Base-by-base conservation (phyloP, 2,113 vertebrate genomes). In the Acinonyx jubatus region DNA sequence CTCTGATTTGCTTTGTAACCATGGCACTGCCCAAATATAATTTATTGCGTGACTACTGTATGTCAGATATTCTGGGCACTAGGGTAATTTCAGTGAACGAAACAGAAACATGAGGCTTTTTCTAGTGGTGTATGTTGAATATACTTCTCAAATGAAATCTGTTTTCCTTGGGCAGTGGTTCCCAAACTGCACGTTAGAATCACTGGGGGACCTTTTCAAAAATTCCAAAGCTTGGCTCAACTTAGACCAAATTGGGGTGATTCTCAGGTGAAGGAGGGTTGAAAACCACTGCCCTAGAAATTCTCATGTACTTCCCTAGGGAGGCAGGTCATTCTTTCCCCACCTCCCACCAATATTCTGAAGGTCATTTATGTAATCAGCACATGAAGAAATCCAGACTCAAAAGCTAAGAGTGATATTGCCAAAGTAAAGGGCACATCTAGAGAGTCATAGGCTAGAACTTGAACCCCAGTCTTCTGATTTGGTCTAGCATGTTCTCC, bases 231-330 rank as follows among this genome's bases (percentile, higher is more conserved):
- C 23, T 81, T 92, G 65, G n/a, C 55, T 76, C n/a, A 65, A 69
- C 76, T 31, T 55, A 93, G 69, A 71, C 23, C 52, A 92, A 94
- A 91, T 91, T 96, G 3, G 21, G 41, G 27, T 89, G 31, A 88
- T 93, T 95, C 33, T 95, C 41, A 57, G 48, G 23, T 55, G 21
- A 76, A 81, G 19, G 57, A 82, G 8, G 5, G 57, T 57, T 89
- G 41, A 76, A 93, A 98, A 69, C 69, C 78, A 74, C 23, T n/a
- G 33, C n/a, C 41, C 69, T 90, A 65, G 57, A 97, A 92, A 88
- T 89, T 92, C 96, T 81, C 18, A 57, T 80, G 48, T 29, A 79
- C 57, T 97, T 97, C 92, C 86, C 94, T 83, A 76, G 65, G 65
- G 57, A 92, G 55, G 41, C 48, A 8, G 16, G 12, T 13, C 52